phyloP scores from a whole-genome alignment of 64 coral and sea anemone genomes.

The Porites lutea region DNA sequence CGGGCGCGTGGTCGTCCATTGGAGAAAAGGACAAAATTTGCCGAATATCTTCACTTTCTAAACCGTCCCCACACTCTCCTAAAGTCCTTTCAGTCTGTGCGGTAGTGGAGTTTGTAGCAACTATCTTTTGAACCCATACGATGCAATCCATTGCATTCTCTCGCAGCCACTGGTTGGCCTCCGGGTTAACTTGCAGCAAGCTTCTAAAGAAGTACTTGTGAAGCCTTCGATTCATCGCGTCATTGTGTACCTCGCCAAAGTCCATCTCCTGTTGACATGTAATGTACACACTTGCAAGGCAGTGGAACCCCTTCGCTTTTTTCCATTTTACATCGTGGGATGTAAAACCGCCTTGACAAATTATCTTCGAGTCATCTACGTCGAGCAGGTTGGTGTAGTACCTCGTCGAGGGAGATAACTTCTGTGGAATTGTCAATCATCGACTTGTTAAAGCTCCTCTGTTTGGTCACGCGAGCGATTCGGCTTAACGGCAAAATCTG shows the following conservation, averaged over 20 bases:
- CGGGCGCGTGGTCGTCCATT: too few relatives aligned
- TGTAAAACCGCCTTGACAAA: constrained; percentile 6
- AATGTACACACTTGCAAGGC: not conserved
- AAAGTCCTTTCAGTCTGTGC: too few relatives aligned
- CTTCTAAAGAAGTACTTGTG: not conserved
- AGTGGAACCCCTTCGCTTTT: not conserved
- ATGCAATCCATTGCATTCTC: constrained; percentile 9
- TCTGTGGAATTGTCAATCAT: not conserved
- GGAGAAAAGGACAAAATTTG: too few relatives aligned
- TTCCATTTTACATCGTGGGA: not conserved
- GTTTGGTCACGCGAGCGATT: constrained; percentile 28
- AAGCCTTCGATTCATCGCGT: not conserved
- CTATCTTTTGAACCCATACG: not conserved
- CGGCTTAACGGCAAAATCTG: not conserved
- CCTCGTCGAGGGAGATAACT: constrained; percentile 1
- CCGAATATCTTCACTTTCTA: too few relatives aligned
- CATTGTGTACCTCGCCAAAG: not conserved
- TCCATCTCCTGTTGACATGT: constrained; percentile 1
- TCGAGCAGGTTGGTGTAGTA: not conserved
- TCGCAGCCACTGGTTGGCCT: constrained; percentile 14
- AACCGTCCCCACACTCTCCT: too few relatives aligned
- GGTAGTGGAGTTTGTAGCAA: too few relatives aligned
- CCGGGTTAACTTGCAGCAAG: not conserved
- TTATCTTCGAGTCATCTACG: not conserved
- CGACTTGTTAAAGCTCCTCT: constrained; percentile 16